A percentile compares a stretch with the other conserved stretches of the same genome.
These are phyloP conservation scores for Pachyuromys duprasi DNA, from an alignment of 2,797 vertebrate species.

Conservation along the genomic window DNA sequence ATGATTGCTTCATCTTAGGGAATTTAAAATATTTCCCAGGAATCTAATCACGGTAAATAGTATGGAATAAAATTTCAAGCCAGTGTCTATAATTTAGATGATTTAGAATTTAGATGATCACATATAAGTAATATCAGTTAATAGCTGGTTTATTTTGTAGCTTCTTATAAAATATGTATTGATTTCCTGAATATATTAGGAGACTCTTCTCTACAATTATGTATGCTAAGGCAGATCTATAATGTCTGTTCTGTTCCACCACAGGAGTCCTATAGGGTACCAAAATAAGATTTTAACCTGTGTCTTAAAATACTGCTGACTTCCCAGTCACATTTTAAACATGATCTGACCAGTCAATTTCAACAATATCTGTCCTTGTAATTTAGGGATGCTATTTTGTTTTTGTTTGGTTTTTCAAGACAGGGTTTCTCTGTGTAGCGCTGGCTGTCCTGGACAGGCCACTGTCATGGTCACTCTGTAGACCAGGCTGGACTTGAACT, in stretches of 20 bases:
- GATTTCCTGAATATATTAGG: background rate
- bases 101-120: constrained; percentile 37
- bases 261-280: background rate
- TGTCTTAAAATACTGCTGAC: constrained; percentile 35
- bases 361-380: background rate
- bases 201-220: background rate
- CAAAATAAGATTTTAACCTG: background rate
- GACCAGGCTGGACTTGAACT: background rate
- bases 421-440: background rate
- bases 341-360: background rate
- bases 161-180: background rate
- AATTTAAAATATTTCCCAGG: constrained; percentile 47
- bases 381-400: background rate
- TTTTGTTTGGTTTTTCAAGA: background rate
- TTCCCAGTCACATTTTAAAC: background rate
- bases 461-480: background rate
- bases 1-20: background rate
- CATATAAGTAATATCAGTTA: background rate
- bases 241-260: background rate
- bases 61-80: constrained; percentile 46
- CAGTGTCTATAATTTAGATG: constrained; percentile 36
- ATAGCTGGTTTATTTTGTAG: constrained; percentile 34
- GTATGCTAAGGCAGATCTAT: constrained; percentile 13
- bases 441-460: background rate
- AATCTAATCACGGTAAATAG: constrained; percentile 22